These are phyloP conservation scores for Polyommatus icarus DNA, from an alignment of 2,888 invertebrate genomes.

Conservation along the genomic window DNA sequence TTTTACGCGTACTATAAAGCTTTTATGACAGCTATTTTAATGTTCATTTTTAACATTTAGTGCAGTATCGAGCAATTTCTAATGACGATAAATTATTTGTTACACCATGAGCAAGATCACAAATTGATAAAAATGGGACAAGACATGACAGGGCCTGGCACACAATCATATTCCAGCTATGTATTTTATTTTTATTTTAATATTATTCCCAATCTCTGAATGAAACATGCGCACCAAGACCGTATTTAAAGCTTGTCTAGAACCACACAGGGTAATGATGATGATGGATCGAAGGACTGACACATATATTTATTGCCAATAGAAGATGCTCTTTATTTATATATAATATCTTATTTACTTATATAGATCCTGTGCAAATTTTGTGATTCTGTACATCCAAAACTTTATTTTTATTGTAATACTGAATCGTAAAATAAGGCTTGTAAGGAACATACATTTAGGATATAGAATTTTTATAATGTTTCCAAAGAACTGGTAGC, in stretches of 20 bases:
- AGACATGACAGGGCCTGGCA: neutral
- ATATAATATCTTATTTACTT: conserved; percentile 10
- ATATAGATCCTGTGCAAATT: conserved; percentile 10
- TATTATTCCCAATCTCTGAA: neutral
- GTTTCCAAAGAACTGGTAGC: neutral
- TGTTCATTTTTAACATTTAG: conserved; percentile 9
- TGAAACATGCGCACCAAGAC: conserved; percentile 12
- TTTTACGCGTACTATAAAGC: conserved; percentile 24
- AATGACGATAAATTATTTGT: conserved; percentile 19
- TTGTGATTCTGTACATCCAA: conserved; percentile 27
- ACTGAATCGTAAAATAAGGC: neutral
- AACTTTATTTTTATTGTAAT: neutral
- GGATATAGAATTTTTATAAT: neutral
- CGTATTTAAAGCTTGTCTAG: neutral
- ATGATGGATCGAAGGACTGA: neutral
- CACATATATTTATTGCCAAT: conserved; percentile 1
- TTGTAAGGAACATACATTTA: conserved; percentile 11
- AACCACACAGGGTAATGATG: neutral
- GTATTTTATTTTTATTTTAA: neutral
- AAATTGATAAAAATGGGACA: conserved; percentile 1
- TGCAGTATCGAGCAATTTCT: conserved; percentile 29
- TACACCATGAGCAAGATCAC: neutral
- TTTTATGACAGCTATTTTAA: conserved; percentile 28
- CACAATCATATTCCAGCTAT: neutral
- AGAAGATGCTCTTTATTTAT: conserved; percentile 24